Conservation (phyloP, 2,888 invertebrate genomes). For the Bellardia pandia region DNA sequence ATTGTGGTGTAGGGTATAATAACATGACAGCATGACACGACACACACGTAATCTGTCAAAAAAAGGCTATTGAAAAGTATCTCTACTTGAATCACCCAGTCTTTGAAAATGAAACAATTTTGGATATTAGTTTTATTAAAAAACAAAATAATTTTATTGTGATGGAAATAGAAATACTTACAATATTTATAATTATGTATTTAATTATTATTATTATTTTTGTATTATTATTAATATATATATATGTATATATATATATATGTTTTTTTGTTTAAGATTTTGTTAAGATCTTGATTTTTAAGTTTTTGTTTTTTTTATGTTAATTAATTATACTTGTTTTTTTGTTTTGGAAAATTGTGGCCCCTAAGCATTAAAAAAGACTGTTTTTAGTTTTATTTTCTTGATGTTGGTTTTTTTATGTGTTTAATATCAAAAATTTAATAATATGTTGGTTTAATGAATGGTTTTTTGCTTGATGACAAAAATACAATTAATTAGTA, state of each 20-base stretch:
- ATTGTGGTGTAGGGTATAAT: no score
- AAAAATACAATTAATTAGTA: constrained; percentile 48
- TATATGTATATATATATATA: no score
- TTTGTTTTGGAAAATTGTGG: constrained; percentile 81
- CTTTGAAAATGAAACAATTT: constrained; percentile 41
- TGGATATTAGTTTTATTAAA: constrained; percentile 80
- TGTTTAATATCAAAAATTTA: constrained; percentile 72
- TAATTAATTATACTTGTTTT: constrained; percentile 35
- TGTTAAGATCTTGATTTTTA: constrained; percentile 61
- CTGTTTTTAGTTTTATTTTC: constrained; percentile 74
- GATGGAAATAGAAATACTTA: constrained; percentile 76
- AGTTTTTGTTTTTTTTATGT: constrained; percentile 29
- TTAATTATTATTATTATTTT: constrained; percentile 57
- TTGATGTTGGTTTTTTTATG: constrained; percentile 74
- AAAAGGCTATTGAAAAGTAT: no score
- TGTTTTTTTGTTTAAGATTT: constrained; percentile 66
- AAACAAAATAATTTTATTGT: constrained; percentile 78
- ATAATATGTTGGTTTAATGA: constrained; percentile 46
- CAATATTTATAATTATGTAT: constrained; percentile 74
- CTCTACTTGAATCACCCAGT: no score
- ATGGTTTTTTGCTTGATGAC: constrained; percentile 65
- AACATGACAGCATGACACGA: no score
- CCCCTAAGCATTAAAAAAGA: constrained; percentile 83
- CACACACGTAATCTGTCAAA: no score
- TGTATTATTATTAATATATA: background rate